Conservation (phyloP, 1,140 invertebrate genomes). For the Drosophila pruinosa region DNA sequence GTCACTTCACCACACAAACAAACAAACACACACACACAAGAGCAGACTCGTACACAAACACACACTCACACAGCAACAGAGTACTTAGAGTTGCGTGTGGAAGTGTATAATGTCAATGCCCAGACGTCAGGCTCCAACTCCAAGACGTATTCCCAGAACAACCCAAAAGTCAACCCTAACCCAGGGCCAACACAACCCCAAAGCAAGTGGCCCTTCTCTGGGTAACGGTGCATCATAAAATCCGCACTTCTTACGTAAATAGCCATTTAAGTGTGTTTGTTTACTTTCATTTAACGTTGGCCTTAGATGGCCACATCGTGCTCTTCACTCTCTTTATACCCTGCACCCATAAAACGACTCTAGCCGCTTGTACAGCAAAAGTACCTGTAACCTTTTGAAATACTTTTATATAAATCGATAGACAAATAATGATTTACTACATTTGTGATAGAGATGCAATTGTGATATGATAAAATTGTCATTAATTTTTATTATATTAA, state of each 20-base stretch:
- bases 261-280: conserved; percentile 50
- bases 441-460: no score
- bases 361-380: not conserved
- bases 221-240: conserved; percentile 67
- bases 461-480: no score
- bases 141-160: not conserved
- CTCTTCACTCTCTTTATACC: not conserved
- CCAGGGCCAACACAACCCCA: not conserved
- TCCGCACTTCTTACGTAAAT: conserved; percentile 79
- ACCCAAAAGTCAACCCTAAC: not conserved
- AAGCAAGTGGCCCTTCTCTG: conserved; percentile 21
- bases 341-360: not conserved
- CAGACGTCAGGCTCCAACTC: conserved; percentile 51
- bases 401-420: no score
- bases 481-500: not conserved
- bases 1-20: conserved; percentile 62
- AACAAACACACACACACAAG: not conserved
- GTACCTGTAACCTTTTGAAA: not conserved
- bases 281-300: conserved; percentile 67
- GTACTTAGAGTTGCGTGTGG: conserved; percentile 27
- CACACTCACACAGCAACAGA: conserved; percentile 3
- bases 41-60: conserved; percentile 2
- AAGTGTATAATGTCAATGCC: conserved; percentile 62
- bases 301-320: conserved; percentile 37
- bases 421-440: no score